Percentiles rank a stretch among this genome's conserved stretches.
These are phyloP conservation scores for Bradynema listronoti DNA, from an alignment of 1,140 invertebrate genomes.

Conservation along the genomic window DNA sequence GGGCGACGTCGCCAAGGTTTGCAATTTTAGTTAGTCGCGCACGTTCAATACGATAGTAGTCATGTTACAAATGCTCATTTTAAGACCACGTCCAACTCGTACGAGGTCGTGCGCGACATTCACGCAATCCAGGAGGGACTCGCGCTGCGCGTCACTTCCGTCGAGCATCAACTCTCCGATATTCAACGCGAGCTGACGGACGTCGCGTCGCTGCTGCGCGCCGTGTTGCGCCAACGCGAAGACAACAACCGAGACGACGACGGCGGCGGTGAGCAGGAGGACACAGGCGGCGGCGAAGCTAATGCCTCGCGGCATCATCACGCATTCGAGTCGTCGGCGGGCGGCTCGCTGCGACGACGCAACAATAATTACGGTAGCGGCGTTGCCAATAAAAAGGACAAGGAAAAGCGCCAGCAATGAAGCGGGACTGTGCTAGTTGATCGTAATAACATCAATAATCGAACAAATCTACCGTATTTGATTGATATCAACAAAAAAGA, in stretches of 20 bases:
- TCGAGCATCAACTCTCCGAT: slow-evolving; percentile 52
- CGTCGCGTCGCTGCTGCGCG: slow-evolving; percentile 35
- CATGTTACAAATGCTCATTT: slow-evolving; percentile 2
- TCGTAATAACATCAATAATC: no score
- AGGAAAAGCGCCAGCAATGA: no score
- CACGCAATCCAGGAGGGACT: slow-evolving; percentile 53
- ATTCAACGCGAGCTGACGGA: slow-evolving; percentile 40
- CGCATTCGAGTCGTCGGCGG: no score
- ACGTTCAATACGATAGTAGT: slow-evolving; percentile 4
- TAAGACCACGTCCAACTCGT: slow-evolving; percentile 51
- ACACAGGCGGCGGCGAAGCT: no score
- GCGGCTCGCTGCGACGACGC: no score
- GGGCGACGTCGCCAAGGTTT: slow-evolving; percentile 94
- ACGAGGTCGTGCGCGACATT: slow-evolving; percentile 52
- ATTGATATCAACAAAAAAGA: no score
- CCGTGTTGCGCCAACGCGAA: slow-evolving; percentile 1
- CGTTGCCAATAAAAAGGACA: no score
- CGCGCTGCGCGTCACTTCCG: slow-evolving; percentile 52
- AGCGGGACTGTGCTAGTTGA: no score
- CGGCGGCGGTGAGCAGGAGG: no score
- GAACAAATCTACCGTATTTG: no score
- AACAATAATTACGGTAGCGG: no score
- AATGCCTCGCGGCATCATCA: no score
- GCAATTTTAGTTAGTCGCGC: not conserved
- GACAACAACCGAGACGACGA: not conserved